Evolutionary conservation across 2,113 vertebrate species (phyloP), one percentile per base, ranked within the genome.

Genomic region (Patagioenas fasciata): DNA sequence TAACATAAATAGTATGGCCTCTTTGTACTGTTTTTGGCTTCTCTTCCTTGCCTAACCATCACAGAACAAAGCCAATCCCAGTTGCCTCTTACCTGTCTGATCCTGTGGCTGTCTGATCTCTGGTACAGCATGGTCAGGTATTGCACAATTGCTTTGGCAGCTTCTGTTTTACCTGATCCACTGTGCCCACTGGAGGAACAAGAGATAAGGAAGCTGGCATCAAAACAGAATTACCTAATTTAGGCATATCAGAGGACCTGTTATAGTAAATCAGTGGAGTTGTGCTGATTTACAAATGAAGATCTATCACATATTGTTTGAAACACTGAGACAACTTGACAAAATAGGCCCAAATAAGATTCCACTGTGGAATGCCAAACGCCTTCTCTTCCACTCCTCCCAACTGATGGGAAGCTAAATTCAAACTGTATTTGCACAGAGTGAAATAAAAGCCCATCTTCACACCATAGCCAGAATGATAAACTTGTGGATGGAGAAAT

Each of bases 111-210:
- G 16, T 91, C 96, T 58, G 94, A 94, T 77, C 93, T 93, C 92
- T 97, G 98, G 85, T 98, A 98, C 93, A 98, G 92, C 70, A 95
- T 97, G 92, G 97, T 98, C 50, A 99, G 98, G 93, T 99, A 99
- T 53, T 96, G 98, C 40, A 99, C 88, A 4, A 99, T 98, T 91
- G 98, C 97, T 96, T 98, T 99, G 86, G 98, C 97, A 60, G 98
- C 98, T 95, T 99, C 99, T 8, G 99, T 99, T 97, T 99, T 99
- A 42, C 99, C 99, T 64, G 99, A 99, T 74, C 99, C 99, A 50
- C 99, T 99, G 96, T 98, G 98, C 23, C 99, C 99, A 94, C 99
- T 99, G 91, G 32, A 92, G 80, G 38, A 91, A 79, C 80, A 90
- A 96, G 82, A 89, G n/a, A 61, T 40, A 94, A 81, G 42, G 26